Percentiles rank a stretch among this genome's conserved stretches.
phyloP scores from a whole-genome alignment of 2,888 invertebrate genomes.

The Trichopoda pennipes region DNA sequence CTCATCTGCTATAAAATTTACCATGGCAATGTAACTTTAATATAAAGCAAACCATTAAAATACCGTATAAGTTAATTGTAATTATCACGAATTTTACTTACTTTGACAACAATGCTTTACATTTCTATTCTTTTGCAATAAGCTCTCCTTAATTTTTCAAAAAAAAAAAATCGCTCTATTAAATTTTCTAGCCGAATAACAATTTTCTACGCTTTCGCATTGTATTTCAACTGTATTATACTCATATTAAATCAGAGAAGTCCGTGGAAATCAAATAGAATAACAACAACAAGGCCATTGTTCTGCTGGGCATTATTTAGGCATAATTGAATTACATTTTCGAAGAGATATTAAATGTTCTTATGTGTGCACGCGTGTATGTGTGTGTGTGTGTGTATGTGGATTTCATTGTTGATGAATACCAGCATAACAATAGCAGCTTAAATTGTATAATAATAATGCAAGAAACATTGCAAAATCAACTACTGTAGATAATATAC shows the following conservation, averaged over 20 bases:
- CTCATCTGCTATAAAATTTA: too few species aligned
- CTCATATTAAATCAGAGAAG: background rate
- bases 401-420: background rate
- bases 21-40: too few species aligned
- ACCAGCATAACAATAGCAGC: slow-evolving; percentile 1
- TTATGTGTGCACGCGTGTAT: background rate
- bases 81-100: too few species aligned
- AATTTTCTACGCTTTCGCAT: background rate
- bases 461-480: slow-evolving; percentile 34
- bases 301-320: slow-evolving; percentile 44
- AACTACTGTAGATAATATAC: slow-evolving; percentile 47
- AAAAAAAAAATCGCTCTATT: background rate
- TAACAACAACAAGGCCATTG: slow-evolving; percentile 8
- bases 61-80: too few species aligned
- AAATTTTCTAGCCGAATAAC: background rate
- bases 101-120: too few species aligned
- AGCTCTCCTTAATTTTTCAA: too few species aligned
- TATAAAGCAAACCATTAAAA: too few species aligned
- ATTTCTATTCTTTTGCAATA: too few species aligned
- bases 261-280: background rate
- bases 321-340: slow-evolving; percentile 63
- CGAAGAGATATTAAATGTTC: slow-evolving; percentile 37
- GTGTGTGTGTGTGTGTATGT: background rate
- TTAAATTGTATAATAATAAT: slow-evolving; percentile 21
- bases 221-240: background rate